phyloP scores from a whole-genome alignment of 1,140 invertebrate species.

The Choristoneura fumiferana region DNA sequence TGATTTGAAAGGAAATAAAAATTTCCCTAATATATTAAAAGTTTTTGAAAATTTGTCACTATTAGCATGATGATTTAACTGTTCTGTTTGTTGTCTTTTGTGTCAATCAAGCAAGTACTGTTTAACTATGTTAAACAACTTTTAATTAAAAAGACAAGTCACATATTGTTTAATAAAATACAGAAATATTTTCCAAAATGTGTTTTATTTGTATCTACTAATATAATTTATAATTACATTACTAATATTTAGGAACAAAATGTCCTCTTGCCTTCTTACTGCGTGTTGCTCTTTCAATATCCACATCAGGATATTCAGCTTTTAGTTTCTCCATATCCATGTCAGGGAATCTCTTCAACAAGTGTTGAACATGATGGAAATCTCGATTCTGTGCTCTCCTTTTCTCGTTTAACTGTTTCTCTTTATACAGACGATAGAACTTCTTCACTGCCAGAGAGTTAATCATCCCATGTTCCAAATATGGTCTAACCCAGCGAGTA shows the following conservation, averaged over 20 bases:
- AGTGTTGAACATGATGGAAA: slow-evolving; percentile 81
- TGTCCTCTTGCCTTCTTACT: slow-evolving; percentile 81
- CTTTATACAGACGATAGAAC: slow-evolving; percentile 82
- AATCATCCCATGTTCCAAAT: slow-evolving; percentile 78
- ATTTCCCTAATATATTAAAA: slow-evolving; percentile 32
- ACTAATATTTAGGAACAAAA: slow-evolving; percentile 76
- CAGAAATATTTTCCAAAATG: background rate
- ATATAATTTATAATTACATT: slow-evolving; percentile 14
- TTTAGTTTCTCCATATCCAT: slow-evolving; percentile 85
- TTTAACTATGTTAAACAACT: background rate
- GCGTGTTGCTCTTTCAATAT: slow-evolving; percentile 83
- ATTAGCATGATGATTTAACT: background rate
- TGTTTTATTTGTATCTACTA: slow-evolving; percentile 9
- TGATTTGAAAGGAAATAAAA: slow-evolving; percentile 26
- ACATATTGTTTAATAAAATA: background rate
- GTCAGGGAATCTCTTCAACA: slow-evolving; percentile 88
- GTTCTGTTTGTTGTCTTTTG: background rate
- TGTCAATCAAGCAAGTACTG: background rate
- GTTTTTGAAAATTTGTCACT: slow-evolving; percentile 43
- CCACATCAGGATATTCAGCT: slow-evolving; percentile 86
- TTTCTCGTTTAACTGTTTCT: slow-evolving; percentile 81
- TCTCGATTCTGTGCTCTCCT: slow-evolving; percentile 80
- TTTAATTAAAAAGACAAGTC: background rate
- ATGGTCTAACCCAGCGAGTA: slow-evolving; percentile 80
- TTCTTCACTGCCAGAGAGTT: slow-evolving; percentile 80